These are phyloP conservation scores for Smithornis capensis DNA, from an alignment of 2,113 vertebrate species.

Conservation along the genomic window DNA sequence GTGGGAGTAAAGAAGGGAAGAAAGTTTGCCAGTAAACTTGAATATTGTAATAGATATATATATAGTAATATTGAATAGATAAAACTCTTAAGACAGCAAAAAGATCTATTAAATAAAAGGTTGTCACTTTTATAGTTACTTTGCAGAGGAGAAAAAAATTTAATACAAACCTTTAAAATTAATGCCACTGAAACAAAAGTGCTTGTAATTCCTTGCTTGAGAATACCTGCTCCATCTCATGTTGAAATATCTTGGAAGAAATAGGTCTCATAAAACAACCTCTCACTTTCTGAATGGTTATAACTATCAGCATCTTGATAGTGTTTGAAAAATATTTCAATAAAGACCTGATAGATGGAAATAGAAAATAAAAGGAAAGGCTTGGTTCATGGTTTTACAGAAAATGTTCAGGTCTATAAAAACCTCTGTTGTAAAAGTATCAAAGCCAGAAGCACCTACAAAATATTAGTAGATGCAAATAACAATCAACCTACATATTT, in stretches of 20 bases:
- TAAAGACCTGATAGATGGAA: neutral
- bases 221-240: neutral
- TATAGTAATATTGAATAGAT: neutral
- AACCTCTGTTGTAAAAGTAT: neutral
- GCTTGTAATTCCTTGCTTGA: neutral
- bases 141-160: neutral
- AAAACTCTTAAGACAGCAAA: neutral
- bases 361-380: conserved; percentile 1
- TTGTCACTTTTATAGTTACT: neutral
- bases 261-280: neutral
- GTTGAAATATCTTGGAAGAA: neutral
- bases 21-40: neutral
- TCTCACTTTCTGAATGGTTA: neutral
- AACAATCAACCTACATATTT: neutral
- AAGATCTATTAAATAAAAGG: neutral
- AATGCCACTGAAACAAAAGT: conserved; percentile 23
- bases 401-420: conserved; percentile 12
- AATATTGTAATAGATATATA: no score
- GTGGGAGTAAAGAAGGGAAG: neutral
- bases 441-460: neutral
- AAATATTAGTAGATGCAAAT: neutral
- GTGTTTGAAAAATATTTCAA: conserved; percentile 25
- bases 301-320: conserved; percentile 5
- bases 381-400: neutral
- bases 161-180: neutral